These are phyloP conservation scores for Zootoca vivipara DNA, from an alignment of 2,113 vertebrate genomes.

Conservation along the genomic window DNA sequence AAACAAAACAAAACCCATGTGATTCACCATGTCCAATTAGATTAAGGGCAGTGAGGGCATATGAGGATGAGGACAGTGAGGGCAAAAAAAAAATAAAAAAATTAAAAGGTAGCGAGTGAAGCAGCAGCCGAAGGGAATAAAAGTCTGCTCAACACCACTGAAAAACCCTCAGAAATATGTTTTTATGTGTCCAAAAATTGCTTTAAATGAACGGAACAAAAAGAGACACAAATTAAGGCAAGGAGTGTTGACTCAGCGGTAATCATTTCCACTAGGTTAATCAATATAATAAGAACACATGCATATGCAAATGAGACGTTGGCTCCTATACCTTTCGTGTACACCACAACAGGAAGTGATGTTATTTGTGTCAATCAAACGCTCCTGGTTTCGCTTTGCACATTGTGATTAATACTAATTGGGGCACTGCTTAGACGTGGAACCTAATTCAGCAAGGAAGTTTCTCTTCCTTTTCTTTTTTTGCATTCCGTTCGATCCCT, in stretches of 20 bases:
- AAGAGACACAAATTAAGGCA: background rate
- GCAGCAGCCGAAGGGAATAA: background rate
- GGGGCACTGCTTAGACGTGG: slow-evolving; percentile 73
- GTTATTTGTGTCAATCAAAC: slow-evolving; percentile 81
- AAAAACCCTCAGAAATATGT: too few species aligned
- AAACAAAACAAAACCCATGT: background rate
- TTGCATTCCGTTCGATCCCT: background rate
- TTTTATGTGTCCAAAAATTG: background rate
- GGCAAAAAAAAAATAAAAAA: too few species aligned
- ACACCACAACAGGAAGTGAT: slow-evolving; percentile 77
- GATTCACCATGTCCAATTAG: background rate
- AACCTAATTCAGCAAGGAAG: slow-evolving; percentile 66
- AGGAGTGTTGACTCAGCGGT: background rate
- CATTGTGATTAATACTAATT: slow-evolving; percentile 83
- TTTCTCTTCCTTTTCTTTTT: background rate
- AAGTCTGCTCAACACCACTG: background rate
- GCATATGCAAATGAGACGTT: slow-evolving; percentile 77
- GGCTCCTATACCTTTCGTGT: slow-evolving; percentile 76
- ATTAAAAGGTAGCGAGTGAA: background rate
- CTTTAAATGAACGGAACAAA: background rate
- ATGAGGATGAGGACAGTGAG: too few species aligned
- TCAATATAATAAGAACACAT: slow-evolving; percentile 82
- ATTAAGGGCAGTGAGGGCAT: background rate
- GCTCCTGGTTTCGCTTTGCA: slow-evolving; percentile 77
- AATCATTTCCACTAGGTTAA: slow-evolving; percentile 75